Base-by-base conservation (phyloP, 2,888 invertebrate genomes). In the Steinernema carpocapsae region DNA sequence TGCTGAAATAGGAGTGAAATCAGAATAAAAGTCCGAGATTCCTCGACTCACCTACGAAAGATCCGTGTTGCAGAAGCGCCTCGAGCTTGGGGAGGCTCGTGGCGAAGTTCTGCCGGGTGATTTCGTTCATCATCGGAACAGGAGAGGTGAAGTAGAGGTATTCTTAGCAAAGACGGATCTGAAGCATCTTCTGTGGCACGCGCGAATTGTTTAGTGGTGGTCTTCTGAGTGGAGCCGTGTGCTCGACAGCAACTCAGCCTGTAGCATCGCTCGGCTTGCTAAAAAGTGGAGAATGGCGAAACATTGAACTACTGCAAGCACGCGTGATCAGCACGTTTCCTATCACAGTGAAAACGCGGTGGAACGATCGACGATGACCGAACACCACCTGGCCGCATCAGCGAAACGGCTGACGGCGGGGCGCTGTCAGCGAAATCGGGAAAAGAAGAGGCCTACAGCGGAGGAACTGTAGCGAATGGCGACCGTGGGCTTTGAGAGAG, bases 231-330 rank as follows among this genome's bases (percentile, higher is more conserved):
- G 26, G 56, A 56, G 56, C 26, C 24, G 56, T 22, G 22, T 56
- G 56, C 56, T 26, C 56, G 22, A 26, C 22, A 56, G 56, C 56
- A 56, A 56, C 56, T 56, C 56, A 26, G 56, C 56, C 26, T 56
- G 56, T 56, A 56, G 56, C 56, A 56, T 56, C 22, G 56, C 56
- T 56, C 56, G 56, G 56, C 56, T 56, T 56, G 56, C 56, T 56
- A 26, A 56, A 56, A 51, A 48, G 19, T 19, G 19, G n/a, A 17
- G n/a, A 4, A 19, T 17, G 4, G n/a, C 19, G 48, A 48, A 10
- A 48, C 48, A 48, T 19, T 4, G n/a, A 56, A 51, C 51, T 10
- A 10, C 51, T 10, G 12, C 10, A 51, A 51, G 12, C 10, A 14
- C 51, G 51, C 14, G 43, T 43, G 14, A 12, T 14, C 43, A 12